Base-by-base conservation (phyloP, 2,888 invertebrate genomes). In the Limnephilus marmoratus region DNA sequence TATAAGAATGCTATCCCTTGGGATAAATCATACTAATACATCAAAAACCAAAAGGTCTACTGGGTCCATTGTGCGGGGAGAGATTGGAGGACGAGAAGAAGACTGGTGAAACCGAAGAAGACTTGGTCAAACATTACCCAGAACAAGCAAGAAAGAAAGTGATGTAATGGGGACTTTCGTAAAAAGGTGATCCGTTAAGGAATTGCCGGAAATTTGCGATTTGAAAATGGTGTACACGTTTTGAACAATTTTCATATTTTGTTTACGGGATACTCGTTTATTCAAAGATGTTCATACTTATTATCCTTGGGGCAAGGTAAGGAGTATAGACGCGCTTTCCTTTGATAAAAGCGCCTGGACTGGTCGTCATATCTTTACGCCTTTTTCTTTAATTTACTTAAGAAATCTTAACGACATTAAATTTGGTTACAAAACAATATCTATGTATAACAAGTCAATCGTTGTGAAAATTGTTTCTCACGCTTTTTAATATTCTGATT, bases 31-130 rank as follows among this genome's bases (percentile, higher is more conserved):
- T 34, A 87, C 49, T 31, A 68, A 53, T 31, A 87, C 92, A 93
- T 91, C 90, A 91, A 45, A 81, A 91, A 91, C 87, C 90, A 90
- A 93, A 91, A 88, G 92, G 91, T 90, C 90, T 85, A 86, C 83
- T 85, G 91, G n/a, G 37, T 80, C 68, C 85, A 85, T 90, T 90
- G 90, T 90, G 29, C 37, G 7, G 31, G 29, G 41, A 41, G 68
- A 89, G 91, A 90, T 80, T 24, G 9, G n/a, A 68, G 68, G n/a
- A n/a, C 68, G 68, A n/a, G 68, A 68, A 68, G 68, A 81, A n/a
- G 88, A 80, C 82, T 89, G 92, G 92, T 93, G 92, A 93, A 93
- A 93, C 91, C 93, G 90, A 92, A 93, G 92, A 92, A 92, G 90
- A 82, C 49, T 90, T 90, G 89, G 85, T 85, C 83, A 86, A 37